Base-by-base conservation (phyloP, 2,113 vertebrate species). In the Zosterops lateralis region DNA sequence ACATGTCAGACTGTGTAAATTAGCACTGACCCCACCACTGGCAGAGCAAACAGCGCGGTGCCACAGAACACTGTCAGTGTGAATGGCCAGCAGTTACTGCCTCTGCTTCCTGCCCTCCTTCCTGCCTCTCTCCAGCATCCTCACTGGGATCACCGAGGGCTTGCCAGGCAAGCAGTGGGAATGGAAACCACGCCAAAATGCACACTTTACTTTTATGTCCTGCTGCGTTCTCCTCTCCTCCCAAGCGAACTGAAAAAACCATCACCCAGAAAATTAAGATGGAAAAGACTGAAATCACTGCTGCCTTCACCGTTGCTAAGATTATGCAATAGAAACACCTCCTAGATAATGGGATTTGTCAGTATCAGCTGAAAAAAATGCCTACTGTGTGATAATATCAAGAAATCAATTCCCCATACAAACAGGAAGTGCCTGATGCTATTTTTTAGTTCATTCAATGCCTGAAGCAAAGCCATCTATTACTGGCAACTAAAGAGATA, bases 31-130 rank as follows among this genome's bases (percentile, higher is more conserved):
- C 51, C 56, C 50, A 17, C 3, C 21, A 6, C 1, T 0, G 3
- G 48, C 1, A 2, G 36, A 67, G 47, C 0, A 0, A 77, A 18
- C 32, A 24, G 32, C 0, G 0, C 5, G 4, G 18, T 61, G 24
- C 45, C 4, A 2, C 11, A 8, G 25, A 74, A 58, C 0, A 1
- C 24, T 28, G 34, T 34, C 0, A 0, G 29, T 51, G 56, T 0
- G 17, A 81, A 34, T 1, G n/a, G 51, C n/a, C 36, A 8, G 47
- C 0, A 1, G 70, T 22, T 32, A 10, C 18, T 8, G 6, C 66
- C 24, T 15, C 58, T 57, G 47, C 51, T 42, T 73, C 76, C 44
- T 76, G 67, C 79, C 25, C 36, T 66, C 44, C 34, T 70, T 78
- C 20, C 84, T 58, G 18, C 34, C 68, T 62, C 51, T 45, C 6